These are phyloP conservation scores for Drosophila subsilvestris DNA, from an alignment of 2,888 invertebrate species.

Conservation along the genomic window DNA sequence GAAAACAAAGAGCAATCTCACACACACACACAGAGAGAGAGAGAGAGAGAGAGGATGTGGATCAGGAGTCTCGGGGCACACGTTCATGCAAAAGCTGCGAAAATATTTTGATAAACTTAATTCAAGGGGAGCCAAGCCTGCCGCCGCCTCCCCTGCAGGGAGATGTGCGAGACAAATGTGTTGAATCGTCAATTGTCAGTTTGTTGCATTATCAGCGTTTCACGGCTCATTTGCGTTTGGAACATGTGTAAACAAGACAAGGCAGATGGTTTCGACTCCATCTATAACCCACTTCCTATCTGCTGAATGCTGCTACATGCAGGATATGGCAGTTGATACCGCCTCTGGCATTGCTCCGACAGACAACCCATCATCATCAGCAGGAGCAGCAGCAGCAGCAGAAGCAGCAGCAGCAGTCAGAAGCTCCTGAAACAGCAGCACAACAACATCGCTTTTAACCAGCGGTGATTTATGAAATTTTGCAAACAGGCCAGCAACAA, in stretches of 20 bases:
- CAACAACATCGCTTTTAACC: slow-evolving; percentile 57
- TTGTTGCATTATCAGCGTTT: slow-evolving; percentile 73
- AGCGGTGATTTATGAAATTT: slow-evolving; percentile 72
- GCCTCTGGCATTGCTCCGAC: slow-evolving; percentile 37
- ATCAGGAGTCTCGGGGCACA: background rate
- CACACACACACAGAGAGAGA: background rate
- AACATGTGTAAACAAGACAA: slow-evolving; percentile 75
- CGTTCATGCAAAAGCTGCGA: background rate
- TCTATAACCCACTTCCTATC: background rate
- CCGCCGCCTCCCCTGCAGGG: background rate
- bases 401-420: background rate
- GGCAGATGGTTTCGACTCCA: slow-evolving; percentile 37
- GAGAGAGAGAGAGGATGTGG: background rate
- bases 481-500: slow-evolving; percentile 40
- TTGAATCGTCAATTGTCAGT: slow-evolving; percentile 66
- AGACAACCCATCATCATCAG: slow-evolving; percentile 48
- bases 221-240: slow-evolving; percentile 75
- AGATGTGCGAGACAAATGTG: slow-evolving; percentile 35
- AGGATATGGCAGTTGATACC: slow-evolving; percentile 40
- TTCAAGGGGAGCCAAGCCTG: background rate
- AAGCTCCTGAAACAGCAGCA: slow-evolving; percentile 14
- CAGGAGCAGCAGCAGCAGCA: slow-evolving; percentile 34
- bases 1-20: slow-evolving; percentile 7
- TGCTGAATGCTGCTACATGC: background rate
- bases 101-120: slow-evolving; percentile 15